Evolutionary conservation across 2,113 vertebrate genomes (phyloP).

Genomic region (Thermophis baileyi): DNA sequence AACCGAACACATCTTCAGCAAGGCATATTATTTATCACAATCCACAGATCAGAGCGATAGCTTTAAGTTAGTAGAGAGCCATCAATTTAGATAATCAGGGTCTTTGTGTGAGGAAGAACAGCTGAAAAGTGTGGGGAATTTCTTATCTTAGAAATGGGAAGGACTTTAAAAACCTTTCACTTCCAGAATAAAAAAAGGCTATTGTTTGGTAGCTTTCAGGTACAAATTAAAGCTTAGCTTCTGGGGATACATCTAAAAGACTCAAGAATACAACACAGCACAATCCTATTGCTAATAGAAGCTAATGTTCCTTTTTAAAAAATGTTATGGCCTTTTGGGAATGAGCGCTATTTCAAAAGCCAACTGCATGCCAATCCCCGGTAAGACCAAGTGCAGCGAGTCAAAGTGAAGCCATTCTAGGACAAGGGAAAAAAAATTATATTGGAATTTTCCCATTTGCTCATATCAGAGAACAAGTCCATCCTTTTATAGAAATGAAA

Average conservation of each 20-base stretch:
- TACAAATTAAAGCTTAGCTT: background rate
- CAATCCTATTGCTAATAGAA: background rate
- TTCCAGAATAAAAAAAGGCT: background rate
- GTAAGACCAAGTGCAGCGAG: too few relatives aligned
- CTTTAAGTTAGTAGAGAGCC: background rate
- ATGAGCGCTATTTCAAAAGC: background rate
- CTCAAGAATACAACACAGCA: background rate
- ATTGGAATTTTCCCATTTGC: background rate
- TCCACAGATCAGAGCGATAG: background rate
- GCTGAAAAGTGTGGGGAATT: background rate
- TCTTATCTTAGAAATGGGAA: slow-evolving; percentile 15
- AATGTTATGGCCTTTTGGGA: background rate
- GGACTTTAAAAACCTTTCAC: background rate
- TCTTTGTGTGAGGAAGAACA: background rate
- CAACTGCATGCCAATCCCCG: background rate
- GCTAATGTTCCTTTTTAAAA: background rate
- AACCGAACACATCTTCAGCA: background rate
- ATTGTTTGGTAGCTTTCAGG: background rate
- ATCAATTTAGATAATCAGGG: slow-evolving; percentile 11
- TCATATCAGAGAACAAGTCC: background rate
- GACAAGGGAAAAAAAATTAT: background rate
- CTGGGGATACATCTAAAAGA: background rate
- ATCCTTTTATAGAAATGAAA: background rate
- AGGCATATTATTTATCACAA: background rate
- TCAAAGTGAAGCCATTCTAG: background rate